Evolutionary conservation across 2,797 vertebrate species (phyloP).

Genomic region (Gobionotothen gibberifrons): DNA sequence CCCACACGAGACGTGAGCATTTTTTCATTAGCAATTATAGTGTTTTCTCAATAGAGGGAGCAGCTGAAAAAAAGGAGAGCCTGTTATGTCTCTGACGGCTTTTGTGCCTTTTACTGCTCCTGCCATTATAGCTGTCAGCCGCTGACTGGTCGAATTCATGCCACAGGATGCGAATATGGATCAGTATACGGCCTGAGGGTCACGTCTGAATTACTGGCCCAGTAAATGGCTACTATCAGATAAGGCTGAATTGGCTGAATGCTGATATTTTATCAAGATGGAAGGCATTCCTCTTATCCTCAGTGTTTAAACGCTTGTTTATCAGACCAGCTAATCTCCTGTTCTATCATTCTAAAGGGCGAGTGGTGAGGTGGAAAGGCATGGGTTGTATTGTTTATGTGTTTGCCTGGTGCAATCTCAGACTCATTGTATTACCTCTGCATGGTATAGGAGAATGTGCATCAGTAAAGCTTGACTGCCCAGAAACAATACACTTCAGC

Average conservation of each 20-base stretch:
- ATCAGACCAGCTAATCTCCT: slow-evolving; percentile 14
- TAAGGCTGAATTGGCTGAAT: slow-evolving; percentile 30
- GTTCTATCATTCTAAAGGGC: slow-evolving; percentile 14
- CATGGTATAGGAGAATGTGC: slow-evolving; percentile 38
- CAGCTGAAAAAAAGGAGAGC: slow-evolving; percentile 23
- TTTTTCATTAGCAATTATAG: slow-evolving; percentile 67
- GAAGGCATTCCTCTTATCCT: slow-evolving; percentile 4
- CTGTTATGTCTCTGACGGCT: slow-evolving; percentile 40
- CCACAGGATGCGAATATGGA: slow-evolving; percentile 40
- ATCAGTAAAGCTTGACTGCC: slow-evolving; percentile 38
- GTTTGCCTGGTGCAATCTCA: slow-evolving; percentile 34
- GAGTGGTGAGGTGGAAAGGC: slow-evolving; percentile 7
- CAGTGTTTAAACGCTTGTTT: slow-evolving; percentile 19
- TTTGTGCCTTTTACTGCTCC: slow-evolving; percentile 35
- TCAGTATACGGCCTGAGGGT: slow-evolving; percentile 50
- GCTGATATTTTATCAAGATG: slow-evolving; percentile 26
- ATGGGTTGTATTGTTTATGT: slow-evolving; percentile 41
- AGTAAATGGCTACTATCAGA: slow-evolving; percentile 40
- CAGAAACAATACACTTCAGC: slow-evolving; percentile 21
- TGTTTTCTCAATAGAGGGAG: slow-evolving; percentile 52
- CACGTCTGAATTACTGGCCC: slow-evolving; percentile 50
- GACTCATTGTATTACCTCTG: slow-evolving; percentile 49
- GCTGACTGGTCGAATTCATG: slow-evolving; percentile 48
- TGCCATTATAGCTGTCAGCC: slow-evolving; percentile 49
- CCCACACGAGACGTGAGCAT: slow-evolving; percentile 21